Conservation (phyloP, 2,888 invertebrate species). For the Magallana nippona region DNA sequence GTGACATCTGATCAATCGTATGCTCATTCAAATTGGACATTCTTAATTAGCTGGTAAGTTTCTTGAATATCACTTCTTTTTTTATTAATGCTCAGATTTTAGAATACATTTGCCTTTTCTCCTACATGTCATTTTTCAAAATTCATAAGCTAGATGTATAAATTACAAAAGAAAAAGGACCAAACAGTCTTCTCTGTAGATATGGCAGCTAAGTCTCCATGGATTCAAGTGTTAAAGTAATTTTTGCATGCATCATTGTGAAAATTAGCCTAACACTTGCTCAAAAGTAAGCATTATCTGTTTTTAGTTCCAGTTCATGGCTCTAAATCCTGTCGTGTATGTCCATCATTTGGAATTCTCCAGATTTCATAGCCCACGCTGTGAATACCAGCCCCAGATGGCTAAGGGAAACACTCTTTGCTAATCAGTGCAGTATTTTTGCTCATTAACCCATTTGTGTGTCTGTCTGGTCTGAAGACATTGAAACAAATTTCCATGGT, state of each 20-base stretch:
- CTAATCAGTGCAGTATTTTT: background rate
- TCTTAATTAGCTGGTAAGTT: too few relatives aligned
- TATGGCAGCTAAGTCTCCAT: too few relatives aligned
- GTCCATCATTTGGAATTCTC: slow-evolving; percentile 14
- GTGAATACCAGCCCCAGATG: background rate
- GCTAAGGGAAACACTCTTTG: background rate
- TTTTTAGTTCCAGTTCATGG: background rate
- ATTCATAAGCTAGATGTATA: too few relatives aligned
- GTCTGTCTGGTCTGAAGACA: background rate
- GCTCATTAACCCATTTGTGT: slow-evolving; percentile 13
- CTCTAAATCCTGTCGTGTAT: background rate
- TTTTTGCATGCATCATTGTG: background rate
- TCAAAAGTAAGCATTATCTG: background rate
- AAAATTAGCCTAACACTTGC: background rate
- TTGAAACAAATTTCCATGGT: background rate
- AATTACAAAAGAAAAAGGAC: too few relatives aligned
- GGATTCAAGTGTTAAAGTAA: too few relatives aligned
- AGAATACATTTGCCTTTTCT: too few relatives aligned
- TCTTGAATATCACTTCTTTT: too few relatives aligned
- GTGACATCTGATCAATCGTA: too few relatives aligned
- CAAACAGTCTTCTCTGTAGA: too few relatives aligned
- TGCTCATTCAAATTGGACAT: too few relatives aligned
- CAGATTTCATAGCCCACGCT: slow-evolving; percentile 3
- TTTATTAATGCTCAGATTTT: too few relatives aligned
- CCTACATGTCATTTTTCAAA: too few relatives aligned